These are phyloP conservation scores for Scaptodrosophila lebanonensis DNA, from an alignment of 1,140 invertebrate genomes.

Conservation along the genomic window DNA sequence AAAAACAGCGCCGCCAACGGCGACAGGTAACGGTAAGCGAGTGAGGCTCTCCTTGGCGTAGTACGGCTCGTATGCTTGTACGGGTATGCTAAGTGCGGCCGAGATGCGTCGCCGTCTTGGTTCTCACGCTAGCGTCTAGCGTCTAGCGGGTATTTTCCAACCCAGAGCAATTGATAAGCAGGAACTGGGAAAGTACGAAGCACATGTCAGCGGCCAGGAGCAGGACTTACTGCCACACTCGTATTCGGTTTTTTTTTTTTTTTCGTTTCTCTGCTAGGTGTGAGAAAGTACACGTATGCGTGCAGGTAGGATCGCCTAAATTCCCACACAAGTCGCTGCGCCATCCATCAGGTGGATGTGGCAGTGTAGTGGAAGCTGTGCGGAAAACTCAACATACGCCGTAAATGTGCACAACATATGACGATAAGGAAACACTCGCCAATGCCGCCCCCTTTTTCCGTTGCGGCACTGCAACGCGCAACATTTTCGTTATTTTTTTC, in stretches of 20 bases:
- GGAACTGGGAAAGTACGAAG: constrained; percentile 44
- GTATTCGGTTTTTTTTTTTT: too few species aligned
- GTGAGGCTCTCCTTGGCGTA: too few species aligned
- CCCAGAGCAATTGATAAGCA: constrained; percentile 61
- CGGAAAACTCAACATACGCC: constrained; percentile 68
- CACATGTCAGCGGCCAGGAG: constrained; percentile 41
- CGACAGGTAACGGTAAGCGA: constrained; percentile 7
- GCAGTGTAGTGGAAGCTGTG: constrained; percentile 9
- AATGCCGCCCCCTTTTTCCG: constrained; percentile 8
- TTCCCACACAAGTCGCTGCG: constrained; percentile 30
- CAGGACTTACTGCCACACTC: too few species aligned
- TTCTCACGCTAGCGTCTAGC: constrained; percentile 54
- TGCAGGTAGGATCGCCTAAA: constrained; percentile 13
- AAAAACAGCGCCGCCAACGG: neutral
- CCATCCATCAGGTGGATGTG: constrained; percentile 50
- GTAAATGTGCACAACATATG: constrained; percentile 74
- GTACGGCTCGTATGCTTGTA: neutral
- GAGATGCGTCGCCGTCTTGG: constrained; percentile 6
- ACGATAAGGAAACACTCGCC: constrained; percentile 51
- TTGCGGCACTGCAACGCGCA: constrained; percentile 1
- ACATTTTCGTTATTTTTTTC: constrained; percentile 10
- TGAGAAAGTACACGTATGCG: too few species aligned
- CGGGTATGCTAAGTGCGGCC: constrained; percentile 15
- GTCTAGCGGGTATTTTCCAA: constrained; percentile 51
- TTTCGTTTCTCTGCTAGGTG: too few species aligned